Percentiles rank a stretch among this genome's conserved stretches.
These are phyloP conservation scores for Tapirus indicus DNA, from an alignment of 2,797 vertebrate species.

Conservation along the genomic window DNA sequence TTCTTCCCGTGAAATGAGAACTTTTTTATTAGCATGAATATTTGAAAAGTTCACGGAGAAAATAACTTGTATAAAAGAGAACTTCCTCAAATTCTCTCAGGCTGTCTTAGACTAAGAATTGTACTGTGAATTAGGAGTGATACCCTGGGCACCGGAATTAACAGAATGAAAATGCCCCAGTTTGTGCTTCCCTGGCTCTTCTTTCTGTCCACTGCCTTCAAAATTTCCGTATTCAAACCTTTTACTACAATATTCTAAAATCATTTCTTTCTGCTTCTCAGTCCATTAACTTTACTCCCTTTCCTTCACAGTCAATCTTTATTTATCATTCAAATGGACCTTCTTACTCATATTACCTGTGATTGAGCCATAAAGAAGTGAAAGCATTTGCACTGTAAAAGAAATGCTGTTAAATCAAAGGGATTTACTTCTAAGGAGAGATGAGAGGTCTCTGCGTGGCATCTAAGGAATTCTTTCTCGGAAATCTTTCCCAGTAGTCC, in stretches of 20 bases:
- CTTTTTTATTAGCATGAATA: not conserved
- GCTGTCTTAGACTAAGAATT: not conserved
- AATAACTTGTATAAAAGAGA: not conserved
- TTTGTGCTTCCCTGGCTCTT: not conserved
- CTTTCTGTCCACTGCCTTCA: not conserved
- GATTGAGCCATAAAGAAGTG: not conserved
- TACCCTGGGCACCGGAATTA: not conserved
- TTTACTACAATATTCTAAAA: constrained; percentile 34
- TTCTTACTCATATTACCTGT: not conserved
- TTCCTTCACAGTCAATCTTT: not conserved
- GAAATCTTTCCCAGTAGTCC: not conserved
- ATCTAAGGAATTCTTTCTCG: not conserved
- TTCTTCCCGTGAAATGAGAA: not conserved
- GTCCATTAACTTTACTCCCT: not conserved
- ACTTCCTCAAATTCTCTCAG: not conserved
- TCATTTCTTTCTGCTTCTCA: constrained; percentile 24
- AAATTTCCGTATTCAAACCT: not conserved
- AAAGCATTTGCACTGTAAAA: not conserved
- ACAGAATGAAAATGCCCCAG: not conserved
- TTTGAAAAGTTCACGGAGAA: not conserved
- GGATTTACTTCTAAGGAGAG: not conserved
- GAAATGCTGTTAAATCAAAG: constrained; percentile 23
- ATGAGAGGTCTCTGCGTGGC: not conserved
- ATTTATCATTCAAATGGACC: constrained; percentile 41
- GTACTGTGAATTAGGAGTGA: not conserved